A percentile compares a stretch with the other conserved stretches of the same genome.
Evolutionary conservation across 2,797 vertebrate genomes (phyloP).

Genomic region (Linurgus olivaceus): DNA sequence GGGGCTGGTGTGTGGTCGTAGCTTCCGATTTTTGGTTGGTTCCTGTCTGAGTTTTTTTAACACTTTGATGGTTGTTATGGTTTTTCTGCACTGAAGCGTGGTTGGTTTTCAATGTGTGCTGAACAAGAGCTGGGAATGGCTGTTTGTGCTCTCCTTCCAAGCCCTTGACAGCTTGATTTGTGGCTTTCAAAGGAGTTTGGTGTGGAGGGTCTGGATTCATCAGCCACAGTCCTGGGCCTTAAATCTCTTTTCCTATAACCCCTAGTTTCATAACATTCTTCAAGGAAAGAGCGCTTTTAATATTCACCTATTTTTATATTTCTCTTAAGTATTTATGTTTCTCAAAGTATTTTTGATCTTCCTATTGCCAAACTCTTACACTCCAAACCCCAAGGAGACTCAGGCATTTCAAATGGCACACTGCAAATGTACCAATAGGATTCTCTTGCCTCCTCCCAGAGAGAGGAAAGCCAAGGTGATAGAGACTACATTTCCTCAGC

Average conservation of each 20-base stretch:
- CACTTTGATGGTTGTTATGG: background rate
- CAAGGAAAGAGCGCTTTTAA: background rate
- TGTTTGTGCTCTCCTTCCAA: background rate
- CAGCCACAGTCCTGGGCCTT: background rate
- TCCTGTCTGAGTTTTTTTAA: background rate
- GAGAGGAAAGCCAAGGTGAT: background rate
- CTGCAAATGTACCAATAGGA: background rate
- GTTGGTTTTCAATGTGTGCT: background rate
- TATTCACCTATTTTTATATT: background rate
- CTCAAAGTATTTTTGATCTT: background rate
- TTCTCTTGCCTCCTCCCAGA: background rate
- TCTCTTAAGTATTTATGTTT: background rate
- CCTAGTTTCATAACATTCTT: background rate
- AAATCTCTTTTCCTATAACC: background rate
- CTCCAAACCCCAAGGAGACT: background rate
- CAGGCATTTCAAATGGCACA: background rate
- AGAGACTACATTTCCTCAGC: background rate
- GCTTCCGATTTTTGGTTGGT: conserved; percentile 7
- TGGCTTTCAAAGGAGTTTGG: background rate
- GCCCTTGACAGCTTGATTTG: background rate
- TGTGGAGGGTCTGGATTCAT: background rate
- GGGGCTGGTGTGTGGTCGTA: background rate
- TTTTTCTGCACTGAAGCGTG: background rate
- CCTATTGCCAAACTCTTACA: background rate
- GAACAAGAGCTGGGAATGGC: background rate